Evolutionary conservation across 2,113 vertebrate genomes (phyloP).

Genomic region (Brachirus orientalis): DNA sequence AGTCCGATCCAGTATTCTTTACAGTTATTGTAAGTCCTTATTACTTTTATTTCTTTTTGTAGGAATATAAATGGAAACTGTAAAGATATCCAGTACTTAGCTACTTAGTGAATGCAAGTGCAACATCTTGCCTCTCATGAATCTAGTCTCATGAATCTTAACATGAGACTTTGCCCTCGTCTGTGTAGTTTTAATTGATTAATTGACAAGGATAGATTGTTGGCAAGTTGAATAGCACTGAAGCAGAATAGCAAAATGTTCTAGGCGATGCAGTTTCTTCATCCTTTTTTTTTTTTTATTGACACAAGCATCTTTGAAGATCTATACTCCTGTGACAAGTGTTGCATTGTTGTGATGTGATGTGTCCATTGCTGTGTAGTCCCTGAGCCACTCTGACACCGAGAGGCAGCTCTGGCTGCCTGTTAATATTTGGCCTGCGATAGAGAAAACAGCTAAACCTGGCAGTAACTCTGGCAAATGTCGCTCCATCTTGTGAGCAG

Average conservation of each 20-base stretch:
- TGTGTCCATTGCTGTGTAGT: background rate
- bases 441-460: background rate
- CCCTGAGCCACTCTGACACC: background rate
- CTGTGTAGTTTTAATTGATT: slow-evolving; percentile 45
- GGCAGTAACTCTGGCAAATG: background rate
- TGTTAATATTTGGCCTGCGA: background rate
- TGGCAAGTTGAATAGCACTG: background rate
- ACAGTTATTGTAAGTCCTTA: slow-evolving; percentile 20
- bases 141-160: too few species aligned
- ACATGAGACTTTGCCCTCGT: slow-evolving; percentile 41
- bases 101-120: slow-evolving; percentile 29
- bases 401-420: background rate
- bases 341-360: background rate
- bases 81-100: slow-evolving; percentile 33
- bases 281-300: background rate
- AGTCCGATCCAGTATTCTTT: slow-evolving; percentile 27
- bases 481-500: background rate
- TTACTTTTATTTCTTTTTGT: slow-evolving; percentile 41
- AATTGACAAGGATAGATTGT: slow-evolving; percentile 22
- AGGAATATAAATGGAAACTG: slow-evolving; percentile 22
- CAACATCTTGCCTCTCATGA: too few species aligned
- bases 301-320: background rate
- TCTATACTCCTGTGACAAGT: background rate
- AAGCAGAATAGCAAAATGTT: background rate
- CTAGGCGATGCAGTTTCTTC: slow-evolving; percentile 9